Evolutionary conservation across 2,113 vertebrate genomes (phyloP).

Genomic region (Ophthalmolycus amberensis): DNA sequence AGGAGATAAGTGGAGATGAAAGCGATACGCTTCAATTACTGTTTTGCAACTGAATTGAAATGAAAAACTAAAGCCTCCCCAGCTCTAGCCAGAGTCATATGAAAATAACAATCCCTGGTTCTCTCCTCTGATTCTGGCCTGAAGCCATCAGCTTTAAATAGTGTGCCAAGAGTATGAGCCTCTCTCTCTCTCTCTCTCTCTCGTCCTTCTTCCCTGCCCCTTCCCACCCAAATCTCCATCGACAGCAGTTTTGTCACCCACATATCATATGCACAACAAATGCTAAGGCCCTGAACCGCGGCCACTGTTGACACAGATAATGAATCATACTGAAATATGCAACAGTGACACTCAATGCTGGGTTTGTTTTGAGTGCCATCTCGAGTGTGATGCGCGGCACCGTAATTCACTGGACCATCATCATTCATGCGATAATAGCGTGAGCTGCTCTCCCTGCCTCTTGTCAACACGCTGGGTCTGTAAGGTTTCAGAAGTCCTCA

Average conservation of each 20-base stretch:
- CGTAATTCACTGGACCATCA: constrained; percentile 44
- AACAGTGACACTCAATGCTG: constrained; percentile 52
- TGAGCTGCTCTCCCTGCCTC: not conserved
- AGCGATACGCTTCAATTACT: constrained; percentile 75
- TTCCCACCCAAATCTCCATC: constrained; percentile 57
- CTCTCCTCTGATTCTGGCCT: constrained; percentile 53
- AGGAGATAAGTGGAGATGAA: constrained; percentile 78
- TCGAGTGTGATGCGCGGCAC: constrained; percentile 25
- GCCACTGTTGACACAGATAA: constrained; percentile 67
- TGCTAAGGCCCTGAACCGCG: constrained; percentile 64
- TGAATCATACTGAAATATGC: constrained; percentile 73
- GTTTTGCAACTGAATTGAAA: constrained; percentile 67
- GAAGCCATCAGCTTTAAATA: constrained; percentile 69
- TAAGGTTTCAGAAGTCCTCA: constrained; percentile 21
- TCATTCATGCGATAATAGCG: constrained; percentile 40
- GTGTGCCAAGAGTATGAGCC: constrained; percentile 40
- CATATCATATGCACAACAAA: constrained; percentile 75
- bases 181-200: constrained; percentile 14
- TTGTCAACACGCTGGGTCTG: not conserved
- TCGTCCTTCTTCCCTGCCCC: constrained; percentile 9
- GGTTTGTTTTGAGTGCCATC: constrained; percentile 50
- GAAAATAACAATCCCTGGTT: constrained; percentile 64
- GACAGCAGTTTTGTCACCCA: constrained; percentile 69
- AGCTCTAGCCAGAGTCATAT: constrained; percentile 51
- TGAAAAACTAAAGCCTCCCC: constrained; percentile 60